These are phyloP conservation scores for Bhutanitis thaidina DNA, from an alignment of 2,888 invertebrate species.

Conservation along the genomic window DNA sequence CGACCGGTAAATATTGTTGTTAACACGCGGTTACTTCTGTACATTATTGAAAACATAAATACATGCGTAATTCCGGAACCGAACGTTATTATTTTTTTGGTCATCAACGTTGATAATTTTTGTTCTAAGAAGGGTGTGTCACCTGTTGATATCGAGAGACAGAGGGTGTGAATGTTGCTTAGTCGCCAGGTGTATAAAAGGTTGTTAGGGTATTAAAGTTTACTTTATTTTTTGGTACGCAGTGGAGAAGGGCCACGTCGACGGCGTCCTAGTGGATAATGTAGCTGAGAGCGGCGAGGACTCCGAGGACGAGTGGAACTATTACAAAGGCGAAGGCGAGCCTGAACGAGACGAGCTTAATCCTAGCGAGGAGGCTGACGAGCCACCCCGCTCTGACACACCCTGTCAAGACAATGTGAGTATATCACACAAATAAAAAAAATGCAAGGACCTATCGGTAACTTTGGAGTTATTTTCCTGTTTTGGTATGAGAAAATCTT, in stretches of 20 bases:
- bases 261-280: conserved; percentile 82
- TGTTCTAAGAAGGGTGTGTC: conserved; percentile 22
- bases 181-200: conserved; percentile 38
- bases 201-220: conserved; percentile 25
- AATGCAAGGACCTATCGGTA: too few relatives aligned
- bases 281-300: conserved; percentile 88
- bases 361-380: conserved; percentile 79
- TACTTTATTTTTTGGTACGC: conserved; percentile 47
- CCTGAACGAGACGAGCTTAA: conserved; percentile 77
- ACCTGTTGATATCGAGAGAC: conserved; percentile 16
- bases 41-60: conserved; percentile 23
- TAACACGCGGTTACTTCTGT: conserved; percentile 40
- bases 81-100: conserved; percentile 24
- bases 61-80: conserved; percentile 13
- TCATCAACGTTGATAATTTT: conserved; percentile 16
- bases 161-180: conserved; percentile 24
- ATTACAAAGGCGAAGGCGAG: conserved; percentile 84
- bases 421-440: too few relatives aligned
- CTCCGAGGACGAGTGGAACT: conserved; percentile 94
- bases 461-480: neutral
- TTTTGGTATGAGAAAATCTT: too few relatives aligned
- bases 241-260: conserved; percentile 72
- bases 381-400: conserved; percentile 69
- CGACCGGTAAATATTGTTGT: conserved; percentile 68
- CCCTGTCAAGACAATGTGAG: conserved; percentile 73